Evolutionary conservation across 2,113 vertebrate genomes (phyloP), one percentile per base, ranked within the genome.

Genomic region (Ciconia maguari): DNA sequence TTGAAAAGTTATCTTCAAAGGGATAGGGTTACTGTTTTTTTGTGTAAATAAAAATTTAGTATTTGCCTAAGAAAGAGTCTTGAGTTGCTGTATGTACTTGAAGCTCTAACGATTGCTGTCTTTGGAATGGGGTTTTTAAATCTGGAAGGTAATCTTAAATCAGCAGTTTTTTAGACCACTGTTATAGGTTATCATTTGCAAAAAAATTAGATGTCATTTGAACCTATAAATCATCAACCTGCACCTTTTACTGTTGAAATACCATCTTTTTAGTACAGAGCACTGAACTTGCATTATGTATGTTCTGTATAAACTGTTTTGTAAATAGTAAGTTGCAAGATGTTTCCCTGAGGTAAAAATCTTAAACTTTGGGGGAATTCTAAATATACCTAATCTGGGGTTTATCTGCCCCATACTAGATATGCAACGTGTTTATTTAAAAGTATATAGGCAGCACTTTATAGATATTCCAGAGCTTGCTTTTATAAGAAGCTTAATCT

Each of bases 1-100:
- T 91, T 95, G 78, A 79, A 80, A 85, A 74, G 38, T 94, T 96
- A 94, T 94, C 91, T 96, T 94, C 91, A 93, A 55, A 91, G 75
- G 83, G 29, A 7, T 70, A 83, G 46, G 60, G n/a, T 90, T 95
- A 58, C 91, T 21, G 18, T 76, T 70, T 81, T 57, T 78, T 62
- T 77, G 46, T 81, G 25, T 60, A 76, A 94, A 82, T 87, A 76
- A 65, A 87, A 94, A 79, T 17, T 6, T 8, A 34, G 30, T 27
- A 27, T 89, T 95, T 94, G 66, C 38, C 32, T 51, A 49, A 79
- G 70, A 85, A 80, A 62, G 62, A 27, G 49, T 72, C 24, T 76
- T 79, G 46, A 80, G 11, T 70, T 87, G 29, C 61, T 6, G 1
- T 42, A 7, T 34, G 15, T 65, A 41, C 62, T 82, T 78, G 30